Conservation (phyloP, 64 coral and sea anemone species). For the Catalaphyllia jardinei region DNA sequence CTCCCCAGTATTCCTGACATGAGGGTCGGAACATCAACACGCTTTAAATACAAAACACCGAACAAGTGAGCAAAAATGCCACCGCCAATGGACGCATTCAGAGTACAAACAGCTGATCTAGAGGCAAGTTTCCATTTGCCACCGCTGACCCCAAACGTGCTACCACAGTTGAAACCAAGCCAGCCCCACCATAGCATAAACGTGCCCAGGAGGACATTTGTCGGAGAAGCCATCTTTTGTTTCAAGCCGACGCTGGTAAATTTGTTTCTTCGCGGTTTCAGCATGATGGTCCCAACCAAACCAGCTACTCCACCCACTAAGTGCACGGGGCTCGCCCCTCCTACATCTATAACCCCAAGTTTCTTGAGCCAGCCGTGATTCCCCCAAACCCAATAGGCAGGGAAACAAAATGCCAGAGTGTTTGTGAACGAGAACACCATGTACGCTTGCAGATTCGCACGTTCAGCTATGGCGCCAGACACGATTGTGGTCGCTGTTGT, state of each 20-base stretch:
- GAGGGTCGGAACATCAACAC: slow-evolving; percentile 77
- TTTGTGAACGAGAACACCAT: slow-evolving; percentile 79
- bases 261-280: slow-evolving; percentile 65
- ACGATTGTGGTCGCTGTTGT: slow-evolving; percentile 89
- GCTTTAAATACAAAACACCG: slow-evolving; percentile 54
- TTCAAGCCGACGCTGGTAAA: background rate
- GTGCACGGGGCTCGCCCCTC: slow-evolving; percentile 74
- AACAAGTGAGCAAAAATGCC: slow-evolving; percentile 68
- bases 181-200: slow-evolving; percentile 94
- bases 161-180: slow-evolving; percentile 84
- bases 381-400: slow-evolving; percentile 83
- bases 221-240: slow-evolving; percentile 42
- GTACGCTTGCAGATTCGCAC: slow-evolving; percentile 81
- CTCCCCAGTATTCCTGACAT: slow-evolving; percentile 89
- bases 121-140: slow-evolving; percentile 67
- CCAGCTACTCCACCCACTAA: slow-evolving; percentile 76
- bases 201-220: slow-evolving; percentile 68
- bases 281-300: slow-evolving; percentile 72
- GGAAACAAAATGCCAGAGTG: slow-evolving; percentile 73
- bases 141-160: slow-evolving; percentile 79
- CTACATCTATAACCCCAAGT: slow-evolving; percentile 69
- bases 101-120: slow-evolving; percentile 79
- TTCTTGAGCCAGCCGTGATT: slow-evolving; percentile 59
- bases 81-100: slow-evolving; percentile 75
- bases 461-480: slow-evolving; percentile 75